Evolutionary conservation across 2,888 invertebrate genomes (phyloP), one percentile per base, ranked within the genome.

Genomic region (Drosophila peninsularis): DNA sequence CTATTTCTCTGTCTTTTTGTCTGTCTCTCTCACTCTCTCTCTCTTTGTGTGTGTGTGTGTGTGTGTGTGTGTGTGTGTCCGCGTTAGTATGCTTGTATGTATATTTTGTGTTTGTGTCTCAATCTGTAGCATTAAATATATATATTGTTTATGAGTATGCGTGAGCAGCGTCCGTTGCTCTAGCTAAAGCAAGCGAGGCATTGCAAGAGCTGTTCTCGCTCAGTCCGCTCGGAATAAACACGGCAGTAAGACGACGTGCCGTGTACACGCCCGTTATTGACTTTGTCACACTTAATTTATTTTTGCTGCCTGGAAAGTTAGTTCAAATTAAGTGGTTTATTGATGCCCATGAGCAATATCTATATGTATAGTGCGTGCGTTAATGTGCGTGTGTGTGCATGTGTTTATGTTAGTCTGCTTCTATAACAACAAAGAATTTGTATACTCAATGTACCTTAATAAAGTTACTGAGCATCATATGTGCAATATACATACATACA

Each of bases 191-290:
- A 72, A 72, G 62, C 64, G 70, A 86, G 73, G 71, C 84, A 82
- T 73, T 76, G 75, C 69, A 72, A 75, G 75, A 78, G 58, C 72
- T 75, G 72, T 61, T 62, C 66, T 62, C 61, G 65, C 71, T 88
- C 83, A 85, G 88, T 88, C 62, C 76, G 63, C 62, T 71, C 68
- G 71, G 53, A 72, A 75, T 75, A 72, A 86, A 83, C 78, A 67
- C 70, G 65, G 71, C 65, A 85, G 70, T 41, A 80, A 75, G 80
- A 79, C 82, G 76, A 68, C 66, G 42, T 34, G 34, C 34, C 49
- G 49, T 50, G 32, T 44, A 63, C 41, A 75, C 71, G 62, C 55
- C 44, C 61, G 70, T 66, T 77, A 75, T 82, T 82, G 78, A 75
- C 67, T 68, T 73, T 71, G 67, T 79, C 70, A 68, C 65, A 82